Conservation (phyloP, 1,140 invertebrate species). For the Drosophila ananassae region DNA sequence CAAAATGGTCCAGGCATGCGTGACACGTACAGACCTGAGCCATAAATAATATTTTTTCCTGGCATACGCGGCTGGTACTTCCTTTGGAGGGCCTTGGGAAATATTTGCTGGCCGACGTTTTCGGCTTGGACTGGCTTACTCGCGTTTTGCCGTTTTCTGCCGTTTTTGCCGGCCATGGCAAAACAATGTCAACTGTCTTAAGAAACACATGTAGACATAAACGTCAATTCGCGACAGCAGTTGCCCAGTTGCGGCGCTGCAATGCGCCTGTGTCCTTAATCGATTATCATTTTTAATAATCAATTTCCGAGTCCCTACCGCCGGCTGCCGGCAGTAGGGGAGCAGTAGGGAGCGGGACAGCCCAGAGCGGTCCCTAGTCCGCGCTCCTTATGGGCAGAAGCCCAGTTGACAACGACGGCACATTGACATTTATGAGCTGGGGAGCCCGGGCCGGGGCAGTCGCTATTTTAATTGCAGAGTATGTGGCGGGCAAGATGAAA, state of each 20-base stretch:
- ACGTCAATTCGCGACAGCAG: slow-evolving; percentile 66
- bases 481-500: slow-evolving; percentile 32
- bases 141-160: slow-evolving; percentile 59
- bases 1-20: slow-evolving; percentile 57
- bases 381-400: slow-evolving; percentile 46
- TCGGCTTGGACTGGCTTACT: slow-evolving; percentile 33
- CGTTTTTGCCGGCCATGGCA: slow-evolving; percentile 61
- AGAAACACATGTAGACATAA: slow-evolving; percentile 84
- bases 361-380: not conserved
- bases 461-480: slow-evolving; percentile 63
- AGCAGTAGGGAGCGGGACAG: too few species aligned
- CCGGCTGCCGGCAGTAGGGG: not conserved
- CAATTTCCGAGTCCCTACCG: slow-evolving; percentile 60
- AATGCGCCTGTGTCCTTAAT: slow-evolving; percentile 56
- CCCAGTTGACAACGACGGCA: slow-evolving; percentile 41
- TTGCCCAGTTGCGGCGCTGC: slow-evolving; percentile 27
- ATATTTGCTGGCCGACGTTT: slow-evolving; percentile 64
- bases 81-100: slow-evolving; percentile 64
- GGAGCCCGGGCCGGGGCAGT: slow-evolving; percentile 17
- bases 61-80: slow-evolving; percentile 30
- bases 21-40: slow-evolving; percentile 55
- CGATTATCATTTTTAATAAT: slow-evolving; percentile 84
- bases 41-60: slow-evolving; percentile 74
- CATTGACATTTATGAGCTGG: slow-evolving; percentile 64
- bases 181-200: slow-evolving; percentile 83